Evolutionary conservation across 2,113 vertebrate species (phyloP).

Genomic region (Chloropsis hardwickii): DNA sequence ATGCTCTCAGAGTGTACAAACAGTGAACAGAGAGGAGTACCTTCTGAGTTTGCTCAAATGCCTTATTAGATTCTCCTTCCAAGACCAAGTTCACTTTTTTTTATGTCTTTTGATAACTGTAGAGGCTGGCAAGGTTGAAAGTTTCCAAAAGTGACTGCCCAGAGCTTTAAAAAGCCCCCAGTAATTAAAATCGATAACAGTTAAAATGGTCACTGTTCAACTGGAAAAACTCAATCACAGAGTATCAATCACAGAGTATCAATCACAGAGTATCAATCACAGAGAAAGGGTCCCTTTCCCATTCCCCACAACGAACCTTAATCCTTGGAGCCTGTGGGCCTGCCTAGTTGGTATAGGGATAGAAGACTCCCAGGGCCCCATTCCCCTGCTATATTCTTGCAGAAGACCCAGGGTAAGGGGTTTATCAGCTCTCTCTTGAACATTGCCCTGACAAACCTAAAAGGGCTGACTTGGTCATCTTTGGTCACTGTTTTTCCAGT

Average conservation of each 20-base stretch:
- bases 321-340: neutral
- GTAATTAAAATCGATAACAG: neutral
- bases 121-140: neutral
- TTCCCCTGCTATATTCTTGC: rapidly evolving
- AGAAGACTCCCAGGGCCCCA: neutral
- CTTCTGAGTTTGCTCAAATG: neutral
- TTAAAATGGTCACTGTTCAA: neutral
- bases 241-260: neutral
- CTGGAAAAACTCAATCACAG: neutral
- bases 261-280: neutral
- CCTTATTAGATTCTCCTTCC: neutral
- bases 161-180: neutral
- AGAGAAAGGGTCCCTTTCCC: neutral
- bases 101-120: neutral
- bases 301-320: neutral
- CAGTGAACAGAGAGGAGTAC: neutral
- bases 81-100: neutral
- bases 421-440: neutral
- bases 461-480: neutral
- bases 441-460: neutral
- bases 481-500: neutral
- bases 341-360: neutral
- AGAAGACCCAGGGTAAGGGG: neutral
- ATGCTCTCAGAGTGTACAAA: neutral
- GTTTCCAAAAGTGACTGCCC: neutral